phyloP scores from a whole-genome alignment of 2,797 vertebrate genomes.

The Enteromius paludinosus region DNA sequence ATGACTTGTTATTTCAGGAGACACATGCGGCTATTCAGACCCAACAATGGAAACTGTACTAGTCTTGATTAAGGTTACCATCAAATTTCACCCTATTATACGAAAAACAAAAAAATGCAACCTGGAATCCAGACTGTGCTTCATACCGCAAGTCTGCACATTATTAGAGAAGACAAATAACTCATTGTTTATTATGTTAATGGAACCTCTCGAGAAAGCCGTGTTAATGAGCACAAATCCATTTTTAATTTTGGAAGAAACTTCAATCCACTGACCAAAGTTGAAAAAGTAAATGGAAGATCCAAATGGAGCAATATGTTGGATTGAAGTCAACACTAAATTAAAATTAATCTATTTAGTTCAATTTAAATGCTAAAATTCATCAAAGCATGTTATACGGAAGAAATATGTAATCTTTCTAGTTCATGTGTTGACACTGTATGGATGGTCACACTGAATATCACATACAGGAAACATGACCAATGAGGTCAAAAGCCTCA shows the following conservation, averaged over 20 bases:
- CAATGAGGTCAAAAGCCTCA: neutral
- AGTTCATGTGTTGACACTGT: neutral
- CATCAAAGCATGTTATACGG: neutral
- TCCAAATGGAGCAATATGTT: neutral
- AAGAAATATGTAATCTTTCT: neutral
- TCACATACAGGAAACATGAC: neutral
- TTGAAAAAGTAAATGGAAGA: constrained; percentile 15
- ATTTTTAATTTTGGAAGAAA: neutral
- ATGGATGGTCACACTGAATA: neutral
- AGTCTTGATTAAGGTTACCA: constrained; percentile 32
- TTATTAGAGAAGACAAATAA: constrained; percentile 2
- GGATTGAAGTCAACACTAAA: neutral
- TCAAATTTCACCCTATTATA: neutral
- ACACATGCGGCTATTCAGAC: constrained; percentile 18
- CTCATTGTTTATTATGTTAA: neutral
- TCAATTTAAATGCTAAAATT: neutral
- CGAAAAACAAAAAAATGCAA: neutral
- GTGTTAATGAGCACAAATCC: neutral
- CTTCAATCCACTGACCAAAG: neutral
- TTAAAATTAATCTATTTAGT: neutral
- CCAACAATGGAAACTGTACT: neutral
- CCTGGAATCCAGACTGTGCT: neutral
- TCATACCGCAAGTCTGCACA: neutral
- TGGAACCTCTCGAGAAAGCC: constrained; percentile 10
- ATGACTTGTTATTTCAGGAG: constrained; percentile 13